Base-by-base conservation (phyloP, 1,140 invertebrate species). In the Xylocopa sonorina region DNA sequence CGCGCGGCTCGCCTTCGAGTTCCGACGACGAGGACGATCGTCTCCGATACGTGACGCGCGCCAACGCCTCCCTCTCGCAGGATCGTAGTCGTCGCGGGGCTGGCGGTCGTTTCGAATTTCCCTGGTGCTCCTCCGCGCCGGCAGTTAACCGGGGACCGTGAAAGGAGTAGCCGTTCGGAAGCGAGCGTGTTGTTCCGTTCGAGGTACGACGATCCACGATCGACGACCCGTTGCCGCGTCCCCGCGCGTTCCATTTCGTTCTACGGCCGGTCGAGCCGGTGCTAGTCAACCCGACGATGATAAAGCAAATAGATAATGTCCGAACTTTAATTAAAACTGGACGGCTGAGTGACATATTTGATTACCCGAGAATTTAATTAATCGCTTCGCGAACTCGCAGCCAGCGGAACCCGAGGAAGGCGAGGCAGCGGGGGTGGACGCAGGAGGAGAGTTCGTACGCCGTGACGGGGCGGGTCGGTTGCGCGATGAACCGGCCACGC, bases 271-370 rank as follows among this genome's bases (percentile, higher is more conserved):
- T 68, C 48, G 71, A 85, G 83, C 71, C 71, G 72, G 67, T 76
- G 87, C 78, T 89, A 91, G 89, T 91, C 90, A 90, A 91, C 88
- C 90, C 90, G 83, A 80, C 88, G 90, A 92, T 92, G 92, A 92
- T 92, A 92, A 93, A 92, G 92, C 92, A 93, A 93, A 92, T 92
- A 92, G 92, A 93, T 93, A 93, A 92, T 92, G 90, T 92, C 91
- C 88, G 89, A 93, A 93, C 88, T 92, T 93, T 93, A 92, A 92
- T 92, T 93, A 92, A 92, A 93, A 93, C 89, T 90, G 88, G 92
- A 92, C 90, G 90, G 91, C 88, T 93, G 92, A 93, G 88, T 91
- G 92, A 93, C 92, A 91, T 90, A 92, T 93, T 93, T 93, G 91
- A 93, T 93, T 92, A 93, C 89, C 87, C 90, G 91, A 92, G 92